These are phyloP conservation scores for Chrysochloris asiatica DNA, from an alignment of 2,113 vertebrate genomes.

Conservation along the genomic window DNA sequence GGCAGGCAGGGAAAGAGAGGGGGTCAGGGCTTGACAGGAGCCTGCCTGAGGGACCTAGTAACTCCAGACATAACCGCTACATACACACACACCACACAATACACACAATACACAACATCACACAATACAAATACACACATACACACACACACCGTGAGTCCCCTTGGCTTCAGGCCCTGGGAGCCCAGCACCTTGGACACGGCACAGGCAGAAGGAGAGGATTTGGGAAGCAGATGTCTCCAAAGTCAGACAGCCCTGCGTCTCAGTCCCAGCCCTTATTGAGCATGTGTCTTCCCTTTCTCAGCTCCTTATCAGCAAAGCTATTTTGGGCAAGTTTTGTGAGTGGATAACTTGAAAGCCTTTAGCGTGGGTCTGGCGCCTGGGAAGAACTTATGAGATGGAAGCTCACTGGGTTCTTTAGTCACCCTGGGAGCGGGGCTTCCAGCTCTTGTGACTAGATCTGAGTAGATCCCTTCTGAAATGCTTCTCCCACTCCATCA, in stretches of 20 bases:
- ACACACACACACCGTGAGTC: no score
- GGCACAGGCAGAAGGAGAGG: neutral
- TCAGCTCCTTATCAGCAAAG: neutral
- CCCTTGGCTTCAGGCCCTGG: neutral
- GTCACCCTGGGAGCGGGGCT: neutral
- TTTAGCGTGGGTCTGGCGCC: neutral
- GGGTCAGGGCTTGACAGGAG: neutral
- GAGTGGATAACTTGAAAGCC: neutral
- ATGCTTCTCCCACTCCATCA: no score
- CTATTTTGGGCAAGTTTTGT: neutral
- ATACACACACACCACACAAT: no score
- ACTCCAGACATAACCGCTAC: neutral
- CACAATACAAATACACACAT: no score
- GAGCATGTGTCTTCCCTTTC: neutral
- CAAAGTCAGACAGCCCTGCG: neutral
- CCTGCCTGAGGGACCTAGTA: neutral
- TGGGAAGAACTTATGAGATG: neutral
- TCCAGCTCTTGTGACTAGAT: no score
- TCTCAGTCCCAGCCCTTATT: neutral
- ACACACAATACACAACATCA: no score
- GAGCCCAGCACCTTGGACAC: neutral
- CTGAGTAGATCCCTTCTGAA: no score
- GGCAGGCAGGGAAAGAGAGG: neutral
- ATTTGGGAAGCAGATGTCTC: neutral
- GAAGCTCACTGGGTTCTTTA: neutral